phyloP scores from a whole-genome alignment of 92 coral and sea anemone genomes.

The Palythoa grandiflora region DNA sequence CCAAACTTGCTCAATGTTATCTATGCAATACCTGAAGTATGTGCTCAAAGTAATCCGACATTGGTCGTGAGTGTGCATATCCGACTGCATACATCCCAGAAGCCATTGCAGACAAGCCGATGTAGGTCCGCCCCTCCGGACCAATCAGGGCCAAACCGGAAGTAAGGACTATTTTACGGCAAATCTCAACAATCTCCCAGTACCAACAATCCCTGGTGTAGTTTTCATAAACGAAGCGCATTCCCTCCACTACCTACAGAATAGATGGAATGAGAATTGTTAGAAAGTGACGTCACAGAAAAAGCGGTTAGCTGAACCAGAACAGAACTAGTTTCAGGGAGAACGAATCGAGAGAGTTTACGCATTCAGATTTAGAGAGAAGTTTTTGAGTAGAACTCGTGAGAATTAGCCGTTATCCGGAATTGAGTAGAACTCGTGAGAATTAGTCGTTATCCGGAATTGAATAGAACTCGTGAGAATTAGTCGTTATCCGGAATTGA shows the following conservation, averaged over 20 bases:
- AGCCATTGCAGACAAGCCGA: constrained; percentile 84
- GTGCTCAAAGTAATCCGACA: constrained; percentile 78
- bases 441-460: too few relatives aligned
- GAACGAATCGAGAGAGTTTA: too few relatives aligned
- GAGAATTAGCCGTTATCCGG: too few relatives aligned
- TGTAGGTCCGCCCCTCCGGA: constrained; percentile 79
- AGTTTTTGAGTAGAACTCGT: too few relatives aligned
- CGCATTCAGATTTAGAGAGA: too few relatives aligned
- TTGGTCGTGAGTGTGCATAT: constrained; percentile 79
- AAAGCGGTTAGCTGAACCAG: too few relatives aligned
- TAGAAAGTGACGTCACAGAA: too few relatives aligned
- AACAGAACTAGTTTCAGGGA: too few relatives aligned
- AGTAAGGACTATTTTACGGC: constrained; percentile 75
- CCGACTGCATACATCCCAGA: constrained; percentile 86
- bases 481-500: too few relatives aligned
- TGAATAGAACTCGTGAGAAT: too few relatives aligned
- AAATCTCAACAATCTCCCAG: constrained; percentile 82
- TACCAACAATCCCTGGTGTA: constrained; percentile 78
- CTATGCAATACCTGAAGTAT: background rate
- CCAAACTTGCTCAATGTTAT: background rate
- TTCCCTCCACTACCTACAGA: constrained; percentile 69
- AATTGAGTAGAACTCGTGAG: too few relatives aligned
- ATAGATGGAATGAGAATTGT: background rate
- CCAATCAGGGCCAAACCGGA: constrained; percentile 81
- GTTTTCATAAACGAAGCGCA: constrained; percentile 84